These are phyloP conservation scores for Falco cherrug DNA, from an alignment of 2,797 vertebrate species.

Conservation along the genomic window DNA sequence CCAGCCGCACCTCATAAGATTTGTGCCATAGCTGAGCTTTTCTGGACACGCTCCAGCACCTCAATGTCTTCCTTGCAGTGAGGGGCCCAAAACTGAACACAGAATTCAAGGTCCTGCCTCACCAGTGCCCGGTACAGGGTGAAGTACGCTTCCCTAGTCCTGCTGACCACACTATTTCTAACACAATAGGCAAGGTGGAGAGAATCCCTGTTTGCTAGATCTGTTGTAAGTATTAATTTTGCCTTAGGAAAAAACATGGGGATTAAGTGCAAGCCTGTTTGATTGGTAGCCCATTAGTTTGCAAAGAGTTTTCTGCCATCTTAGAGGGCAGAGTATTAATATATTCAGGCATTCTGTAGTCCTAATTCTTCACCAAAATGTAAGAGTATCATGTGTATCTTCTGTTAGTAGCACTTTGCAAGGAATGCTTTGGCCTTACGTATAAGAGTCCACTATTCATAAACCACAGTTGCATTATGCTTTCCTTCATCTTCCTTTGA, in stretches of 20 bases:
- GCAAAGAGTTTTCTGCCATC: not conserved
- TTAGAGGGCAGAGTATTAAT: not conserved
- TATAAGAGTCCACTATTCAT: not conserved
- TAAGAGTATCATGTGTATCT: not conserved
- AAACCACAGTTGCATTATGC: not conserved
- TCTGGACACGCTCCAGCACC: not conserved
- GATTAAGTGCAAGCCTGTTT: not conserved
- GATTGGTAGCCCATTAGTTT: not conserved
- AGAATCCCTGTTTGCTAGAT: not conserved
- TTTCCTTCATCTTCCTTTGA: constrained; percentile 14
- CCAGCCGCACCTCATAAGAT: not conserved
- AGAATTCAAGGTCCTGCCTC: not conserved
- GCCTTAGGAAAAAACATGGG: not conserved
- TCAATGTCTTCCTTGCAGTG: not conserved
- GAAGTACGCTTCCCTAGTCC: not conserved
- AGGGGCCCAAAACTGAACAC: not conserved
- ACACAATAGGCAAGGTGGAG: not conserved
- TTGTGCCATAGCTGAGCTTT: not conserved
- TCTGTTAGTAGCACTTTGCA: not conserved
- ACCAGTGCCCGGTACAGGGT: not conserved
- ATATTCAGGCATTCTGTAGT: not conserved
- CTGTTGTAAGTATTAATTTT: not conserved
- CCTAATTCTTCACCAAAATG: not conserved
- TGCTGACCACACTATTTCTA: not conserved
- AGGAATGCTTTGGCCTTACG: not conserved